Base-by-base conservation (phyloP, 92 coral and sea anemone genomes). In the Micromussa lordhowensis region DNA sequence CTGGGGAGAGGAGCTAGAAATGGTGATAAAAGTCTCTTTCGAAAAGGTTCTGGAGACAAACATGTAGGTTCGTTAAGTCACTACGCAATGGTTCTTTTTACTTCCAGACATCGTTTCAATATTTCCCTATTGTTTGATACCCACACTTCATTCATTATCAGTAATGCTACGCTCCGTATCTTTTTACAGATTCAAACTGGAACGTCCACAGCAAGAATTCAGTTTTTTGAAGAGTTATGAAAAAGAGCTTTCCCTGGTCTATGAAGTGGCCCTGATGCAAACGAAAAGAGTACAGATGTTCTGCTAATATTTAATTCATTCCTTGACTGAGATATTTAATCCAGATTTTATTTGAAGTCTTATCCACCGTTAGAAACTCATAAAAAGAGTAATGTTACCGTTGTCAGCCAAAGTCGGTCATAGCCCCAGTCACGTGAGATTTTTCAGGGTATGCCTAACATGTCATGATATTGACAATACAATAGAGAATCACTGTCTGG, bases 151-250 rank as follows among this genome's bases (percentile, higher is more conserved):
- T 44, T 44, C 51, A 44, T 44, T 44, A 1, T 44, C 51, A 44
- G 36, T 71, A 31, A 71, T 21, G 5, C 26, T 24, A 5, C 22
- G 8, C n/a, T 75, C 28, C 26, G 18, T 68, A 3, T 64, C 70
- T 79, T 53, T 66, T 81, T 54, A 72, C 84, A 95, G 98, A 91
- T 95, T 86, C 88, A 94, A n/a, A 85, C 98, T 4, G 92, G 92
- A 59, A 69, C 98, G 1, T 95, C 98, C 26, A 95, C 90, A 34
- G 96, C 98, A 80, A 95, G 94, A 75, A 91, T 95, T 64, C 94
- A 95, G 77, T 95, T 95, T 84, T 95, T 95, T 78, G 98, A 95
- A 88, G 96, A 93, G 80, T 81, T 95, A 74, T 95, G 93, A 92
- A 77, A 77, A 21, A 38, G 36, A n/a, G 2, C 21, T 59, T 29